Percentiles rank a stretch among this genome's conserved stretches.
These are phyloP conservation scores for Pristionchus japonicus DNA, from an alignment of 2,888 invertebrate species.

Conservation along the genomic window DNA sequence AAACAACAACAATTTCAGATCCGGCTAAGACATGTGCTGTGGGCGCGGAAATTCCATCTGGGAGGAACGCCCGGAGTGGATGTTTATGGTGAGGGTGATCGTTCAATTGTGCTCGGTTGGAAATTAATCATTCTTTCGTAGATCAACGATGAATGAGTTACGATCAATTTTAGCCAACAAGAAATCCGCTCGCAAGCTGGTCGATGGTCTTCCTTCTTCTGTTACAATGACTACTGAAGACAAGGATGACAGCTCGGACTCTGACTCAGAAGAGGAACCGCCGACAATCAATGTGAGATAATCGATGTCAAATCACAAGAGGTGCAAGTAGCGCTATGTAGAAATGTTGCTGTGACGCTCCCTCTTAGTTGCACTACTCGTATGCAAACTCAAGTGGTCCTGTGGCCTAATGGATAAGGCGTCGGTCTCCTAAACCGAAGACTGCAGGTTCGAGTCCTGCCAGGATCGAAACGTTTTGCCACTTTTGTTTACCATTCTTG, in stretches of 20 bases:
- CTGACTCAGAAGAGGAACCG: conserved; percentile 19
- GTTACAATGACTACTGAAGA: not conserved
- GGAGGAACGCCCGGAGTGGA: conserved; percentile 51
- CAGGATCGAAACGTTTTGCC: no score
- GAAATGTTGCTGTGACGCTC: no score
- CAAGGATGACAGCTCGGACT: not conserved
- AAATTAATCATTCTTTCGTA: no score
- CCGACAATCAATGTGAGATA: not conserved
- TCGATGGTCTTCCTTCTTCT: not conserved
- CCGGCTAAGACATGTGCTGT: conserved; percentile 50
- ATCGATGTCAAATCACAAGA: not conserved
- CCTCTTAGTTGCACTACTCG: no score
- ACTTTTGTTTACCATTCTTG: no score
- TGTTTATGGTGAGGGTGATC: conserved; percentile 35
- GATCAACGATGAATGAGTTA: not conserved
- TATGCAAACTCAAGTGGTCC: no score
- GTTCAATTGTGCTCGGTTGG: no score
- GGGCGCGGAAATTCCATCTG: conserved; percentile 61
- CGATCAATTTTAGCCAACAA: not conserved
- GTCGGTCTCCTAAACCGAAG: conserved; percentile 68
- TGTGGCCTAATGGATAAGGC: conserved; percentile 68
- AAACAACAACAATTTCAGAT: not conserved
- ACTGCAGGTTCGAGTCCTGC: conserved; percentile 63
- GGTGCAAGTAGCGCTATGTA: no score
- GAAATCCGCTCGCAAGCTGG: not conserved